A percentile compares a stretch with the other conserved stretches of the same genome.
phyloP scores from a whole-genome alignment of 2,113 vertebrate genomes.

The Nesogale talazaci region DNA sequence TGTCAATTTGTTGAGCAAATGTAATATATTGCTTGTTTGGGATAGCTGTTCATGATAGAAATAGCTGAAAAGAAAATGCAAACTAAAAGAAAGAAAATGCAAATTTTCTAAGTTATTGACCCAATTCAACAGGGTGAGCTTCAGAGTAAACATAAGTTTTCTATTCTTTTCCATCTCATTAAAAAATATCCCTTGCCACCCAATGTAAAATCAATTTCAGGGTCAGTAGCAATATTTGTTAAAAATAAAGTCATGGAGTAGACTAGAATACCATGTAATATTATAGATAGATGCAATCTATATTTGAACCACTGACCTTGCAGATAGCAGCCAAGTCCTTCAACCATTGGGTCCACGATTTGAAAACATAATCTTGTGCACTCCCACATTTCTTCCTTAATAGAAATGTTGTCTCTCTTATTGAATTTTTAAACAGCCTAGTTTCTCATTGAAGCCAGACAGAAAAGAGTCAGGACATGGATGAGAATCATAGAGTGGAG shows the following conservation, averaged over 20 bases:
- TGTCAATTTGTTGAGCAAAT: neutral
- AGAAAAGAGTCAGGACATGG: neutral
- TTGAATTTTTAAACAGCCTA: neutral
- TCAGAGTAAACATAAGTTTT: slow-evolving; percentile 25
- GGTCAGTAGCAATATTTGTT: neutral
- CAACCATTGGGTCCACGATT: neutral
- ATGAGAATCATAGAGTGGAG: neutral
- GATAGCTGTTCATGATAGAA: neutral
- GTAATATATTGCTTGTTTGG: neutral
- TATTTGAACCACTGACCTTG: no score
- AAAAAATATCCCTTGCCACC: slow-evolving; percentile 19
- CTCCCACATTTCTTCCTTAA: neutral
- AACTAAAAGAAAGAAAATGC: slow-evolving; percentile 11
- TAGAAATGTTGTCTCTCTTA: neutral
- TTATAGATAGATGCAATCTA: neutral
- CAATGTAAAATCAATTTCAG: neutral
- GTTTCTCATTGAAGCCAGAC: neutral
- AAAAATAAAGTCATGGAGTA: neutral
- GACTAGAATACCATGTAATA: neutral
- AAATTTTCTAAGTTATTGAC: slow-evolving; percentile 20
- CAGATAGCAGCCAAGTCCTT: no score
- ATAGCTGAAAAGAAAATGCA: slow-evolving; percentile 6
- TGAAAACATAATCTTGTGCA: neutral
- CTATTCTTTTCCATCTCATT: slow-evolving; percentile 10
- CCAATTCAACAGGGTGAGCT: slow-evolving; percentile 18